Conservation (phyloP, 2,797 vertebrate species). For the Periophthalmus magnuspinnatus region DNA sequence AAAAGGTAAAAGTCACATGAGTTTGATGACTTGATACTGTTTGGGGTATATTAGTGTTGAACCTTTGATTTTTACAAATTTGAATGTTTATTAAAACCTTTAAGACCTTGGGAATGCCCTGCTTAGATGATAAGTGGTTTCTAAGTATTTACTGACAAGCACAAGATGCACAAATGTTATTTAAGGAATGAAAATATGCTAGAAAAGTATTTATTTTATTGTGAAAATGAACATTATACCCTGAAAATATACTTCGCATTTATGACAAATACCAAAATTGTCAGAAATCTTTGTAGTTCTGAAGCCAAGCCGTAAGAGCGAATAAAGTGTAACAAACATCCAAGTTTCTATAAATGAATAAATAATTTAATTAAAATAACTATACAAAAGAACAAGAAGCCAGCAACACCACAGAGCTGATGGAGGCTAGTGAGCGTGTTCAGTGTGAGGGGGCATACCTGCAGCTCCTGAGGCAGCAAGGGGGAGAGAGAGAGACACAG, state of each 20-base stretch:
- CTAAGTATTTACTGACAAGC: conserved; percentile 44
- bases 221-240: conserved; percentile 10
- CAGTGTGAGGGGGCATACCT: conserved; percentile 86
- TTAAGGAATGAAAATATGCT: conserved; percentile 42
- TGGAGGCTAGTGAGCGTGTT: conserved; percentile 60
- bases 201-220: conserved; percentile 19
- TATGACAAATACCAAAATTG: conserved; percentile 25
- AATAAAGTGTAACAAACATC: conserved; percentile 44
- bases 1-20: neutral
- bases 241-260: conserved; percentile 17
- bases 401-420: conserved; percentile 62
- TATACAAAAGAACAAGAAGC: conserved; percentile 36
- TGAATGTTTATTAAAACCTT: neutral
- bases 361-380: neutral
- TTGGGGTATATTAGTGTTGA: neutral
- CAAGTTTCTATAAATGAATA: conserved; percentile 19
- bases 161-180: conserved; percentile 60
- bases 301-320: conserved; percentile 61
- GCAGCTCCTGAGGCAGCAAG: conserved; percentile 93
- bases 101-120: conserved; percentile 6
- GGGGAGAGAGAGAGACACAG: conserved; percentile 78
- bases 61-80: neutral
- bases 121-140: conserved; percentile 19
- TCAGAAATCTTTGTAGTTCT: conserved; percentile 37
- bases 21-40: neutral